A percentile compares a stretch with the other conserved stretches of the same genome.
Evolutionary conservation across 2,113 vertebrate genomes (phyloP).

Genomic region (Emydocephalus ijimae): DNA sequence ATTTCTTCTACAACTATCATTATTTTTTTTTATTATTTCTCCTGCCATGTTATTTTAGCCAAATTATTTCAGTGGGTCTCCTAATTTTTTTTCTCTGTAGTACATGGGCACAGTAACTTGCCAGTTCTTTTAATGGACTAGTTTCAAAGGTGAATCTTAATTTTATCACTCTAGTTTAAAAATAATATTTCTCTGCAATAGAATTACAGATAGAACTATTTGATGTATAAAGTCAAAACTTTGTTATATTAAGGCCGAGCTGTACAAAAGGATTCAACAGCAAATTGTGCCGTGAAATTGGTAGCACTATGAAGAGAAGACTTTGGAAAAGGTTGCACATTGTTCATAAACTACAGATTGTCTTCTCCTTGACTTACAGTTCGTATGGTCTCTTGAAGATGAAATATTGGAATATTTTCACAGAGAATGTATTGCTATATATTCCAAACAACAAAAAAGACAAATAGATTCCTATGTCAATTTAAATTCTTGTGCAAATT

Average conservation of each 20-base stretch:
- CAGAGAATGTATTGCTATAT: neutral
- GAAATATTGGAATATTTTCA: constrained; percentile 19
- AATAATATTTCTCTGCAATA: neutral
- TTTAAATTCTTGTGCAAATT: constrained; percentile 32
- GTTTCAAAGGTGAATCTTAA: neutral
- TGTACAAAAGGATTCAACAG: neutral
- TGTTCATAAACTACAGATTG: neutral
- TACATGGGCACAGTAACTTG: neutral
- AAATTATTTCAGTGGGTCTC: neutral
- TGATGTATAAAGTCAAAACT: neutral
- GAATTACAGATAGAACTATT: neutral
- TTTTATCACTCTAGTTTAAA: neutral
- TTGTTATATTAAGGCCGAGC: neutral
- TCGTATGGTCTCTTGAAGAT: neutral
- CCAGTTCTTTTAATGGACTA: neutral
- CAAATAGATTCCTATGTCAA: neutral
- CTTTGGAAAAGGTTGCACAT: neutral
- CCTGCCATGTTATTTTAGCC: constrained; percentile 7
- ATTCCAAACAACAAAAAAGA: neutral
- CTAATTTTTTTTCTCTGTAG: neutral
- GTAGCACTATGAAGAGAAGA: neutral
- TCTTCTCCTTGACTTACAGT: neutral
- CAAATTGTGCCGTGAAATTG: neutral
- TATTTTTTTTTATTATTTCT: constrained; percentile 18
- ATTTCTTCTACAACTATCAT: constrained; percentile 5